These are phyloP conservation scores for Drosophila repleta DNA, from an alignment of 1,140 invertebrate species.

Conservation along the genomic window DNA sequence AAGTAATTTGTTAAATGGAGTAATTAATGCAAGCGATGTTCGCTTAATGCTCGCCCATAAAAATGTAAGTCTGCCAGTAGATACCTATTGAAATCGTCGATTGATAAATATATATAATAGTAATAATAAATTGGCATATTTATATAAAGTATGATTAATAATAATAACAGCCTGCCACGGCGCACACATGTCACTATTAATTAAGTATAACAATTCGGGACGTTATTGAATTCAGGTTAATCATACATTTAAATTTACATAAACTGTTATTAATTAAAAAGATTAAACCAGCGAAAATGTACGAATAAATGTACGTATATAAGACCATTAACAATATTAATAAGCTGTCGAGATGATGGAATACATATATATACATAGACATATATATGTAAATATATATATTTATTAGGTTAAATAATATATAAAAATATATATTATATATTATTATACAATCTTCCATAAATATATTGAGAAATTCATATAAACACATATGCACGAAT, in stretches of 20 bases:
- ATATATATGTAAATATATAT: too few relatives aligned
- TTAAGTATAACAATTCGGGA: slow-evolving; percentile 54
- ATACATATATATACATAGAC: neutral
- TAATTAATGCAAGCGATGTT: slow-evolving; percentile 23
- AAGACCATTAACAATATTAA: slow-evolving; percentile 42
- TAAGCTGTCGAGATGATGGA: slow-evolving; percentile 9
- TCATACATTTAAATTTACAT: slow-evolving; percentile 72
- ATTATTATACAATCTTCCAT: too few relatives aligned
- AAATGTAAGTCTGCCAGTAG: neutral
- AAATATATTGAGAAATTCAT: neutral
- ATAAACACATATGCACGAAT: too few relatives aligned
- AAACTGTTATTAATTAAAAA: slow-evolving; percentile 74
- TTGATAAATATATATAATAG: slow-evolving; percentile 10
- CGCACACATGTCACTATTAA: slow-evolving; percentile 54
- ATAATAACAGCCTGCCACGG: slow-evolving; percentile 15
- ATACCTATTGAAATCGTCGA: neutral
- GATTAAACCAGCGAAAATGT: slow-evolving; percentile 48
- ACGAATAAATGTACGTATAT: slow-evolving; percentile 9
- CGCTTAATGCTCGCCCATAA: slow-evolving; percentile 1
- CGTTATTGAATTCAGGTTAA: slow-evolving; percentile 74
- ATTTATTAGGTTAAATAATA: too few relatives aligned
- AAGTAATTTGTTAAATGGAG: slow-evolving; percentile 35
- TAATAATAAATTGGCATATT: slow-evolving; percentile 30
- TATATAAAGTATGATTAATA: slow-evolving; percentile 25
- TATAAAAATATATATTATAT: too few relatives aligned